Conservation (phyloP, 2,888 invertebrate genomes). For the Gisinianus flammeolus region DNA sequence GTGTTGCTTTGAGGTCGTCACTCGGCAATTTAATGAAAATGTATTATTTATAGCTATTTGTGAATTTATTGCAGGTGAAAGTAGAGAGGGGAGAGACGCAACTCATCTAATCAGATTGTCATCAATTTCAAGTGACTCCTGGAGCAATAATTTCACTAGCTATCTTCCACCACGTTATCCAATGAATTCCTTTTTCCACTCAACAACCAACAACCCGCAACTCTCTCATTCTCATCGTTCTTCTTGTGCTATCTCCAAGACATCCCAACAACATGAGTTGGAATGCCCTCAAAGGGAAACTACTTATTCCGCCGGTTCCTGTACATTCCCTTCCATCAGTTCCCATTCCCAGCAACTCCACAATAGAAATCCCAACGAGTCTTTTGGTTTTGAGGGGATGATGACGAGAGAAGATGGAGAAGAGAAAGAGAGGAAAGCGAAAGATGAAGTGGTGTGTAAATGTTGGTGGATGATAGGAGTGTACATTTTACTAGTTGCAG, state of each 20-base stretch:
- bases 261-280: too few species aligned
- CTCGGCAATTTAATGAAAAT: neutral
- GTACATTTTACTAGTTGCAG: slow-evolving; percentile 6
- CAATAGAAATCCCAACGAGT: too few species aligned
- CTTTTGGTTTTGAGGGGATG: too few species aligned
- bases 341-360: too few species aligned
- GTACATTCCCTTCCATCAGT: too few species aligned
- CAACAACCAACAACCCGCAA: slow-evolving; percentile 1
- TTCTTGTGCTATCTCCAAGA: neutral
- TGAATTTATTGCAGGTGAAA: slow-evolving; percentile 6
- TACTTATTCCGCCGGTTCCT: neutral
- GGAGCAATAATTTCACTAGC: slow-evolving; percentile 24
- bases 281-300: neutral
- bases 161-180: slow-evolving; percentile 13
- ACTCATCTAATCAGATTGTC: slow-evolving; percentile 21
- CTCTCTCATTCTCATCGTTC: slow-evolving; percentile 1
- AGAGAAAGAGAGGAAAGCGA: neutral
- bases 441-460: neutral
- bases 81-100: neutral
- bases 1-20: neutral
- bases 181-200: too few species aligned
- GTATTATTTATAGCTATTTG: neutral
- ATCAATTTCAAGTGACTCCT: slow-evolving; percentile 14
- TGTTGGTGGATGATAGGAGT: neutral
- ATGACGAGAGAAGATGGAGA: neutral